Base-by-base conservation (phyloP, 2,888 invertebrate genomes). In the Tenthredo amoena region DNA sequence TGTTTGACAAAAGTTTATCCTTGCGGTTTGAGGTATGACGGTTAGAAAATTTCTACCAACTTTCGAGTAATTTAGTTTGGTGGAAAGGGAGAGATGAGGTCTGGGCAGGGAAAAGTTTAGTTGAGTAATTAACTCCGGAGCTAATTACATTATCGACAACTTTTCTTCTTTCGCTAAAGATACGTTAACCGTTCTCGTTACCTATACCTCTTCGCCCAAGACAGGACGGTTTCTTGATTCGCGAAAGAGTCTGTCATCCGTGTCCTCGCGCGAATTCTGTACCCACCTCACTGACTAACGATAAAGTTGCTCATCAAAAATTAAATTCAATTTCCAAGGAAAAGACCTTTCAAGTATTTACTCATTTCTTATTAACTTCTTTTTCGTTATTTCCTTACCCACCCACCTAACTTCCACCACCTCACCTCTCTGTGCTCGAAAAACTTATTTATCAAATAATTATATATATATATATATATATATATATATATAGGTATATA, bases 131-230 rank as follows among this genome's bases (percentile, higher is more conserved):
- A 77, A 77, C 77, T 77, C 55, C 77, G 31, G 34, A 55, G 77
- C 40, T 77, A 77, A 77, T 77, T 77, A 77, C 77, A 77, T 77
- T 77, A 77, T 77, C 77, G 77, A 77, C 77, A 77, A 77, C 26
- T 77, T 55, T 77, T 31, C 77, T 40, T 55, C 50, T 40, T 55
- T 77, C 50, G 50, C 77, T 77, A 34, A 77, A 77, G 77, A 77
- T 77, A 77, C 55, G 77, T 77, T 77, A 74, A 74, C 72, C 26
- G 72, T 7, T 3, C 34, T 12, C 68, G 34, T 6, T 34, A 15
- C 21, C 26, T 21, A 40, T 26, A 21, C 62, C 62, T 62, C 62
- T 10, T 62, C 62, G 62, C 12, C 58, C 6, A 6, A 7, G 18
- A 18, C 6, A 9, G 26, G 26, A 62, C 62, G 21, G 10, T 68